These are phyloP conservation scores for Callospermophilus lateralis DNA, from an alignment of 2,113 vertebrate genomes.

Conservation along the genomic window DNA sequence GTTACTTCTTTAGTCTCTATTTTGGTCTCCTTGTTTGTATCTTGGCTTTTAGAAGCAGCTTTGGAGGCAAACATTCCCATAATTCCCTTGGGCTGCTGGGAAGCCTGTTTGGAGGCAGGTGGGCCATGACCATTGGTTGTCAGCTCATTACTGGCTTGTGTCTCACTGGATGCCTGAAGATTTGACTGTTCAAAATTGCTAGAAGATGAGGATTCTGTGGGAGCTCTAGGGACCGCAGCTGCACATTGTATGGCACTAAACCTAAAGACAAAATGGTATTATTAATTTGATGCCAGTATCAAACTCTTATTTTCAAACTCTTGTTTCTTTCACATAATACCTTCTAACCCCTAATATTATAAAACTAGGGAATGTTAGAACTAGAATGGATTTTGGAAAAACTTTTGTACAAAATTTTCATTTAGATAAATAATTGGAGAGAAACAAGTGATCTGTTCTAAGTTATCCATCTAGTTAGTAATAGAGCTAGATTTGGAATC, in stretches of 20 bases:
- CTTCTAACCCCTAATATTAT: conserved; percentile 25
- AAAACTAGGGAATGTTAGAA: conserved; percentile 51
- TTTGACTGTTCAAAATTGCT: conserved; percentile 66
- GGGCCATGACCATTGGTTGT: conserved; percentile 85
- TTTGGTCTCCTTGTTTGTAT: conserved; percentile 88
- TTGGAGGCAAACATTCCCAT: conserved; percentile 95
- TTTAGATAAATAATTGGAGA: conserved; percentile 31
- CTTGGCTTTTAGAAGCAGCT: conserved; percentile 86
- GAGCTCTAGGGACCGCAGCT: conserved; percentile 87
- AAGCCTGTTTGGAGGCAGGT: conserved; percentile 79
- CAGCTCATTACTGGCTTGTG: neutral
- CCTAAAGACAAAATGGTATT: conserved; percentile 79
- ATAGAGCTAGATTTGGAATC: neutral
- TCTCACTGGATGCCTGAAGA: conserved; percentile 51
- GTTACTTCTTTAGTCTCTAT: conserved; percentile 88
- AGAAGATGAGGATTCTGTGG: conserved; percentile 80
- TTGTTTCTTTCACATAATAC: neutral
- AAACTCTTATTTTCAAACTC: neutral
- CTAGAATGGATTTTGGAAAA: conserved; percentile 41
- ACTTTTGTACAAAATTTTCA: conserved; percentile 33
- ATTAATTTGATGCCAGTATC: neutral
- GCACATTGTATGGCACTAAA: conserved; percentile 95
- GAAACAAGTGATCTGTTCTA: neutral
- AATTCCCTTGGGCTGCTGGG: conserved; percentile 92
- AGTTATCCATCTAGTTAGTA: neutral